These are phyloP conservation scores for Erpobdella octoculata DNA, from an alignment of 2,888 invertebrate genomes.

Conservation along the genomic window DNA sequence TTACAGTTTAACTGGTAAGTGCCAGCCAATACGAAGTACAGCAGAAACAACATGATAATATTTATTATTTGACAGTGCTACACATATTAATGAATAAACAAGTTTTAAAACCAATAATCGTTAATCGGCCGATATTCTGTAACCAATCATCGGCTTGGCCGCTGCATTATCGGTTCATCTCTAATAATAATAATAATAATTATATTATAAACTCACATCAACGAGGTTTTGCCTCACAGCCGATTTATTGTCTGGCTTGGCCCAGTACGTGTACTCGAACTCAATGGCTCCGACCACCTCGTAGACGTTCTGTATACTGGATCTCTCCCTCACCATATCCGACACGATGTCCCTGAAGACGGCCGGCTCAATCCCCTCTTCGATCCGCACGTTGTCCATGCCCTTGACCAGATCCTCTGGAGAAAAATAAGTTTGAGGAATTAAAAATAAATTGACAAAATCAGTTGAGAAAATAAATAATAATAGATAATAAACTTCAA, in stretches of 20 bases:
- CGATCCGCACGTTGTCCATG: conserved; percentile 33
- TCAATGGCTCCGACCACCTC: conserved; percentile 41
- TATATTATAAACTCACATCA: conserved; percentile 43
- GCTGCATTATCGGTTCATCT: no score
- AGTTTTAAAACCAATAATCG: no score
- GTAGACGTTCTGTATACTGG: conserved; percentile 40
- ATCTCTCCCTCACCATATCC: conserved; percentile 35
- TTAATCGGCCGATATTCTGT: no score
- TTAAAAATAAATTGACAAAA: no score
- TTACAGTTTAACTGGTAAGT: no score
- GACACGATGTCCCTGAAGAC: conserved; percentile 35
- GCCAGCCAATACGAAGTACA: no score
- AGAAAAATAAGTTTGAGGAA: not conserved
- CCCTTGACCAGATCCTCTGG: conserved; percentile 35
- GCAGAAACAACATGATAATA: no score
- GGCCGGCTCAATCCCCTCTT: conserved; percentile 34
- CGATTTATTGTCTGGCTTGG: conserved; percentile 47
- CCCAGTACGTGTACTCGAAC: conserved; percentile 52
- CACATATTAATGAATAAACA: no score
- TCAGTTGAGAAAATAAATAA: not conserved
- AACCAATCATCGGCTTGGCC: no score
- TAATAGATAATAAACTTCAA: not conserved
- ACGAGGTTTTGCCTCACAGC: conserved; percentile 46
- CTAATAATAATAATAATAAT: no score
- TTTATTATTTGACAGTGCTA: no score